These are phyloP conservation scores for Congeria kusceri DNA, from an alignment of 2,888 invertebrate genomes.

Conservation along the genomic window DNA sequence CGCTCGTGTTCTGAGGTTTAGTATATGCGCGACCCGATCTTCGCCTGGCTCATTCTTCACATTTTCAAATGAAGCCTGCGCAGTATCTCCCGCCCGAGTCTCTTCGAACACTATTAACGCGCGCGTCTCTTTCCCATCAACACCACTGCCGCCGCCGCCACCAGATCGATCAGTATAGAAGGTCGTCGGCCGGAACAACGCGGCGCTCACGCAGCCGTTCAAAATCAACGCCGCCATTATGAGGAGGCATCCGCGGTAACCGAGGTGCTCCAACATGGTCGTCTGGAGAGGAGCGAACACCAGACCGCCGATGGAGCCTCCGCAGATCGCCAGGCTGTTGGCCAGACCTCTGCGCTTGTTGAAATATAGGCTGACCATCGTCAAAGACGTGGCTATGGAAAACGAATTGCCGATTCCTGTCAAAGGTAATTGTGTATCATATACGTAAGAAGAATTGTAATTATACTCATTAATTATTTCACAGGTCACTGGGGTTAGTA, in stretches of 20 bases:
- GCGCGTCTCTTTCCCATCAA: too few relatives aligned
- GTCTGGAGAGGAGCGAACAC: constrained; percentile 51
- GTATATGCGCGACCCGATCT: too few relatives aligned
- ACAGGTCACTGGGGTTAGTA: background rate
- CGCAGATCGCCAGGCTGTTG: constrained; percentile 51
- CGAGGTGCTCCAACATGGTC: constrained; percentile 44
- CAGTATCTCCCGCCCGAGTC: too few relatives aligned
- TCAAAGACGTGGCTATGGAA: constrained; percentile 40
- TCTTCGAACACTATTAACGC: too few relatives aligned
- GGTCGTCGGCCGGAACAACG: constrained; percentile 48
- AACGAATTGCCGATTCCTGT: constrained; percentile 51
- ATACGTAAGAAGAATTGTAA: background rate
- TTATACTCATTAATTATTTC: background rate
- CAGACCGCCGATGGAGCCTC: constrained; percentile 56
- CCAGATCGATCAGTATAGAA: constrained; percentile 26
- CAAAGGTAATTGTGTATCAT: background rate
- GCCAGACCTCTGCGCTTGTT: constrained; percentile 57
- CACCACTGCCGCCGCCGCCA: too few relatives aligned
- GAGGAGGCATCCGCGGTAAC: constrained; percentile 56
- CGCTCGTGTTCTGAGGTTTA: too few relatives aligned
- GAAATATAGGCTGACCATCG: constrained; percentile 56
- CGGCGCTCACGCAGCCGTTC: constrained; percentile 49
- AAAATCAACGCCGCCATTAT: constrained; percentile 49
- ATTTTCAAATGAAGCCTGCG: too few relatives aligned
- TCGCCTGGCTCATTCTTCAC: too few relatives aligned